These are phyloP conservation scores for Eupithecia dodoneata DNA, from an alignment of 2,888 invertebrate genomes.

Conservation along the genomic window DNA sequence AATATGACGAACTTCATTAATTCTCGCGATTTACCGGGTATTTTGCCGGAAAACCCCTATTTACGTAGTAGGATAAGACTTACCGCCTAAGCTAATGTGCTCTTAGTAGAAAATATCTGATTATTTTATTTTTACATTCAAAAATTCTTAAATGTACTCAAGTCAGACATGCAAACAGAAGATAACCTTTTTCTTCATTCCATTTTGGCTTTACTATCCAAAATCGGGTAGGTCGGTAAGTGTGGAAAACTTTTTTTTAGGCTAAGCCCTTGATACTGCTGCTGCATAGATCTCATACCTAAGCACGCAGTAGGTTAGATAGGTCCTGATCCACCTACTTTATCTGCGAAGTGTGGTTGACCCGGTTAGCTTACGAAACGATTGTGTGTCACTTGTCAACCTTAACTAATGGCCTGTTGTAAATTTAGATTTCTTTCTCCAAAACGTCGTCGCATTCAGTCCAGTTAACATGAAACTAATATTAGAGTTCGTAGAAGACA, in stretches of 20 bases:
- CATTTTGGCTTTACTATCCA: background rate
- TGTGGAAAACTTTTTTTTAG: background rate
- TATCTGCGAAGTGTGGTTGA: slow-evolving; percentile 53
- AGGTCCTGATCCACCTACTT: slow-evolving; percentile 32
- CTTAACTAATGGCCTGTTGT: slow-evolving; percentile 54
- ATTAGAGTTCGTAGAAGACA: slow-evolving; percentile 2
- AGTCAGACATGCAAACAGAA: background rate
- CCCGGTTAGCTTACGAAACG: slow-evolving; percentile 71
- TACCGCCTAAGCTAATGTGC: background rate
- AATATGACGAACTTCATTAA: background rate
- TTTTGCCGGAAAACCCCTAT: background rate
- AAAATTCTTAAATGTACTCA: background rate
- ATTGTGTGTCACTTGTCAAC: slow-evolving; percentile 74
- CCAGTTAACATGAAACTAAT: slow-evolving; percentile 16
- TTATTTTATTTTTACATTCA: background rate
- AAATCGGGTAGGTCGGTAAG: background rate
- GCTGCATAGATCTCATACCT: background rate
- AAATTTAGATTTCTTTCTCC: slow-evolving; percentile 53
- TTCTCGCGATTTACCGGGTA: background rate
- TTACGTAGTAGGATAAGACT: background rate
- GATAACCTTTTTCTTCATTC: background rate
- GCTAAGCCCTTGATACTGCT: background rate
- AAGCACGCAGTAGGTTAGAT: slow-evolving; percentile 6
- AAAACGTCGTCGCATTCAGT: slow-evolving; percentile 18
- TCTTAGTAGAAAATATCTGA: background rate